phyloP scores from a whole-genome alignment of 2,113 vertebrate species.

The Cryptomyrus ogoouensis region DNA sequence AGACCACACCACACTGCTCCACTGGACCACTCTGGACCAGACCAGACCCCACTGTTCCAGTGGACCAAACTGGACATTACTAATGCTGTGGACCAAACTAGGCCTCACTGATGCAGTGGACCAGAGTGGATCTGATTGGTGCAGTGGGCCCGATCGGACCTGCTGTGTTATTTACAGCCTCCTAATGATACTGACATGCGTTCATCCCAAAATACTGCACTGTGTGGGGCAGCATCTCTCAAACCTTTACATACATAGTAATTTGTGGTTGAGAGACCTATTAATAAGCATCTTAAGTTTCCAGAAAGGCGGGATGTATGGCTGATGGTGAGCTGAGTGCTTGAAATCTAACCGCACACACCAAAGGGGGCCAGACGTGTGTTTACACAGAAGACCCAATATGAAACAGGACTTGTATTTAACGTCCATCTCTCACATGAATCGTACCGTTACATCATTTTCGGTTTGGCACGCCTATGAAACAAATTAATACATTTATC shows the following conservation, averaged over 20 bases:
- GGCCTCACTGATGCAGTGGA: neutral
- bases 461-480: neutral
- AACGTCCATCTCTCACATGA: neutral
- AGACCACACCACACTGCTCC: neutral
- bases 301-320: conserved; percentile 14
- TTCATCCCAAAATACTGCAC: neutral
- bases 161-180: neutral
- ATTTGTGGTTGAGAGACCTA: neutral
- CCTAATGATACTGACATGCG: neutral
- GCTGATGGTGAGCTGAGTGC: conserved; percentile 11
- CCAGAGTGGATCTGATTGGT: neutral
- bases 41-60: neutral
- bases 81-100: neutral
- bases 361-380: neutral
- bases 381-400: neutral
- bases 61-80: neutral
- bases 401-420: neutral
- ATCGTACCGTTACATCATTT: neutral
- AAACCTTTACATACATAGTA: neutral
- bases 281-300: conserved; percentile 31
- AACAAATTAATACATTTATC: neutral
- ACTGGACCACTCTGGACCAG: neutral
- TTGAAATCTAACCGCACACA: neutral
- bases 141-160: neutral
- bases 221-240: neutral